Evolutionary conservation across 1,140 invertebrate genomes (phyloP).

Genomic region (Camponotus vicinus): DNA sequence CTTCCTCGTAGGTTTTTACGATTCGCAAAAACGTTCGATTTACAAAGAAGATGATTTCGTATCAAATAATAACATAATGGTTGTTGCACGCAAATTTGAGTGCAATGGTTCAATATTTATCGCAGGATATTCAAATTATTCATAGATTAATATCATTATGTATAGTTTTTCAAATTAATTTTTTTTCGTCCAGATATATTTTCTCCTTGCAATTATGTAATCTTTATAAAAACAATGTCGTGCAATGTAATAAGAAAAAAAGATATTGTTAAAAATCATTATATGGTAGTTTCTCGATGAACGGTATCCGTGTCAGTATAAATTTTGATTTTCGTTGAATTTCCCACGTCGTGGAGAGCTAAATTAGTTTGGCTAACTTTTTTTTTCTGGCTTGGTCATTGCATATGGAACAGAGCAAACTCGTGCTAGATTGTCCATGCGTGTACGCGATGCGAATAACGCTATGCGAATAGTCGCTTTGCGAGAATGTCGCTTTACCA

Average conservation of each 20-base stretch:
- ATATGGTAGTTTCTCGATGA: not conserved
- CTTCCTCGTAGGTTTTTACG: not conserved
- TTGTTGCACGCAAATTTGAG: not conserved
- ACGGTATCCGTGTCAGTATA: conserved; percentile 35
- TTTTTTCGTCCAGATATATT: not conserved
- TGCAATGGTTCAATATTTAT: not conserved
- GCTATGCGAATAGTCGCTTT: not conserved
- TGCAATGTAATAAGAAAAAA: conserved; percentile 8
- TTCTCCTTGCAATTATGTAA: conserved; percentile 5
- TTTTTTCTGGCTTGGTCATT: not conserved
- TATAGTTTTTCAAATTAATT: not conserved
- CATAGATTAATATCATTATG: not conserved
- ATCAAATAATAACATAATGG: not conserved
- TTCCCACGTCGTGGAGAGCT: conserved; percentile 31
- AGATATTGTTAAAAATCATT: not conserved
- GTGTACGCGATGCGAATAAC: conserved; percentile 32
- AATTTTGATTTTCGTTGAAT: conserved; percentile 54
- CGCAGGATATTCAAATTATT: not conserved
- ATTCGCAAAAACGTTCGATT: too few species aligned
- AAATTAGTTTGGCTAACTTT: conserved; percentile 54
- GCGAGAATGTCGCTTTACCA: conserved; percentile 15
- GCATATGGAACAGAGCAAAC: conserved; percentile 49
- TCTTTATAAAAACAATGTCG: not conserved
- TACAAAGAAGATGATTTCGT: not conserved
- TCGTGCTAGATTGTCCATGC: conserved; percentile 44